Evolutionary conservation across 2,113 vertebrate species (phyloP).

Genomic region (Microcebus tavaratra): DNA sequence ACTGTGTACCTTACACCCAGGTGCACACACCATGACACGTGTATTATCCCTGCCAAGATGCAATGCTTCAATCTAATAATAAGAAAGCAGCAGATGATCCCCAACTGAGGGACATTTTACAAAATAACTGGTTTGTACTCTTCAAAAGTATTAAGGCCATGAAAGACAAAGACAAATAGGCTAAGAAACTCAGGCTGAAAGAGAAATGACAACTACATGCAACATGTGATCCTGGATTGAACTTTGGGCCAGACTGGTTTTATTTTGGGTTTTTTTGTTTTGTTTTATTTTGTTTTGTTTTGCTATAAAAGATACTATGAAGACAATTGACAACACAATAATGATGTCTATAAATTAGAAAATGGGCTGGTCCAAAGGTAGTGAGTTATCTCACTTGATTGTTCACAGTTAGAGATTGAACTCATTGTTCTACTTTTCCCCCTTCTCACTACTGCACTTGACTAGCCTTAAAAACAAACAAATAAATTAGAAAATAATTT

Average conservation of each 20-base stretch:
- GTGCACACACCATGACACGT: neutral
- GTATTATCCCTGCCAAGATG: neutral
- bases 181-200: neutral
- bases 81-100: neutral
- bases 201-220: neutral
- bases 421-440: too few species aligned
- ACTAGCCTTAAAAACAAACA: too few species aligned
- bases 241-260: neutral
- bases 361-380: neutral
- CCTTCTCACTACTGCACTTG: too few species aligned
- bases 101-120: neutral
- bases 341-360: neutral
- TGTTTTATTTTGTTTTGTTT: neutral
- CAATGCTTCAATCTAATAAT: neutral
- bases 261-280: neutral
- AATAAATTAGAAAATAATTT: too few species aligned
- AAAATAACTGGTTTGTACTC: neutral
- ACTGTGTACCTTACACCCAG: neutral
- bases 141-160: neutral
- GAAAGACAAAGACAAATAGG: constrained; percentile 1
- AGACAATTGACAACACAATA: neutral
- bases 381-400: too few species aligned
- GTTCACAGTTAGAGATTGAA: too few species aligned
- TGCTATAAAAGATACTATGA: neutral
- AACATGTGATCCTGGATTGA: neutral